Conservation (phyloP, 2,797 vertebrate species). For the Acrocephalus scirpaceus region DNA sequence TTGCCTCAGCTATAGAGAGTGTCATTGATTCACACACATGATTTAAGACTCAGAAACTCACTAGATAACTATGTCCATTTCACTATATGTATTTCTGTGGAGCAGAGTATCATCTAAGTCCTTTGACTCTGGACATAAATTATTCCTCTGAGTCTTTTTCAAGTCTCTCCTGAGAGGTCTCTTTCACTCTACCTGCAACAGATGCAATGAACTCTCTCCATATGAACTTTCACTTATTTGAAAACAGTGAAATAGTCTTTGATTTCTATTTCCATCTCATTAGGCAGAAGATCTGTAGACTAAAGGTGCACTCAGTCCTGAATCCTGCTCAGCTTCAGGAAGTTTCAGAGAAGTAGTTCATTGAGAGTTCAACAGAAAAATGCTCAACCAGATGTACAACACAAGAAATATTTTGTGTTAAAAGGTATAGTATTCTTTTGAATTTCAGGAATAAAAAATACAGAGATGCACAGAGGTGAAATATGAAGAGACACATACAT, state of each 20-base stretch:
- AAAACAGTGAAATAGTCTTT: background rate
- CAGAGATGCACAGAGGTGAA: background rate
- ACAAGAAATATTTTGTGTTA: background rate
- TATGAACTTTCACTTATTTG: background rate
- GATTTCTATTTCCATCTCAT: background rate
- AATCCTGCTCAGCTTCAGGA: background rate
- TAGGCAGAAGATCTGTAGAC: background rate
- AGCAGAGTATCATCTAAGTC: background rate
- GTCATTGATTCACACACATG: background rate
- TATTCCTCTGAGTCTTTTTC: background rate
- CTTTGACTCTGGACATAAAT: background rate
- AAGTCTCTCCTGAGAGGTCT: background rate
- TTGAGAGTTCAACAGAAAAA: background rate
- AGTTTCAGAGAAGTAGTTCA: background rate
- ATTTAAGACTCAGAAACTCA: background rate
- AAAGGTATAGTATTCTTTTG: background rate
- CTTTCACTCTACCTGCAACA: background rate
- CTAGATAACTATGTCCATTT: fast-evolving
- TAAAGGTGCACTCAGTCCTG: background rate
- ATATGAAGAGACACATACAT: background rate
- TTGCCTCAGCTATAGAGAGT: background rate
- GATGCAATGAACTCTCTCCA: background rate
- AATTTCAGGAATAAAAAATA: background rate
- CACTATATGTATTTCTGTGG: background rate
- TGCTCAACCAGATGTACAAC: background rate